These are phyloP conservation scores for Heterodera filipjevi DNA, from an alignment of 2,888 invertebrate species.

Conservation along the genomic window DNA sequence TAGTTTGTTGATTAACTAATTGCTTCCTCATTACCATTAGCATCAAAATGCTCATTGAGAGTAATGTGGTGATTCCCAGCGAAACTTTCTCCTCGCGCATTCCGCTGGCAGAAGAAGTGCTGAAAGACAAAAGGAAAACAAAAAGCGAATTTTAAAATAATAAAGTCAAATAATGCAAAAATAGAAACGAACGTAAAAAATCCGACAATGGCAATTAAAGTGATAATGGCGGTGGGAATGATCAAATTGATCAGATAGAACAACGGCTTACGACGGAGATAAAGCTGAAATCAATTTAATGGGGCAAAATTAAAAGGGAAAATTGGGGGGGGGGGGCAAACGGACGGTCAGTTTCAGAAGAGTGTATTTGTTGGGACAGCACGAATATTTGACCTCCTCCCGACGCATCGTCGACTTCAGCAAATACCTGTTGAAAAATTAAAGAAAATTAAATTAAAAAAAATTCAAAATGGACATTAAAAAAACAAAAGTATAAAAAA, in stretches of 20 bases:
- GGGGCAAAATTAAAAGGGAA: background rate
- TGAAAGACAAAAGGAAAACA: constrained; percentile 34
- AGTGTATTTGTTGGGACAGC: constrained; percentile 65
- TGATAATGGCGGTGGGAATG: constrained; percentile 64
- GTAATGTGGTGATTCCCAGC: constrained; percentile 67
- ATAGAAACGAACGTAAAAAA: constrained; percentile 66
- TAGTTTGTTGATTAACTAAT: no score
- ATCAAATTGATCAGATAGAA: constrained; percentile 65
- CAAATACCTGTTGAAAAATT: constrained; percentile 13
- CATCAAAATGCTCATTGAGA: constrained; percentile 69
- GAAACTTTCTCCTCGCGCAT: constrained; percentile 68
- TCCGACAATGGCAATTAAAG: constrained; percentile 63
- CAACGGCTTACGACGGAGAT: constrained; percentile 60
- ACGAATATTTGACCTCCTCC: constrained; percentile 61
- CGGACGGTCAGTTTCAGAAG: constrained; percentile 53
- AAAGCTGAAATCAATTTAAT: constrained; percentile 38
- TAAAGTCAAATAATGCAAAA: background rate
- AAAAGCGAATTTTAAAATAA: background rate
- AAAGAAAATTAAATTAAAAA: background rate
- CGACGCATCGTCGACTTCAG: constrained; percentile 43
- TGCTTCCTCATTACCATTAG: no score
- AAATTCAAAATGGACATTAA: background rate
- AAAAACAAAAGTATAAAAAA: background rate
- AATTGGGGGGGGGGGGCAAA: background rate
- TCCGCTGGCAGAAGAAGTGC: constrained; percentile 67